A percentile compares a stretch with the other conserved stretches of the same genome.
These are phyloP conservation scores for Sapayoa aenigma DNA, from an alignment of 2,113 vertebrate genomes.

Conservation along the genomic window DNA sequence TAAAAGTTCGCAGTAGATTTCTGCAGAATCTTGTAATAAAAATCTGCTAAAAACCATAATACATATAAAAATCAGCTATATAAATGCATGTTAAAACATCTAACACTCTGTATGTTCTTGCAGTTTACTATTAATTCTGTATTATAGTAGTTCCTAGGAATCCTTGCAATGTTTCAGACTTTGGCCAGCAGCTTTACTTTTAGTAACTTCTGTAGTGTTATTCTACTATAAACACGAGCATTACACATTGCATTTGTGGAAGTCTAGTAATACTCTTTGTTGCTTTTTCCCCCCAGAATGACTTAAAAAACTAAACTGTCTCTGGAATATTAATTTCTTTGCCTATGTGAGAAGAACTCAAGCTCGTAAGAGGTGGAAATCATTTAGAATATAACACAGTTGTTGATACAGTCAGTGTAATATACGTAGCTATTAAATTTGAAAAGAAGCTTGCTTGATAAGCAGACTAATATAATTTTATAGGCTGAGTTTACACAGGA, in stretches of 20 bases:
- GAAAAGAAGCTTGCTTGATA: constrained; percentile 27
- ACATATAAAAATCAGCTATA: neutral
- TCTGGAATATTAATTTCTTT: neutral
- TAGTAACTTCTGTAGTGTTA: neutral
- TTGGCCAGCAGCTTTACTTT: neutral
- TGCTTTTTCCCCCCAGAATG: neutral
- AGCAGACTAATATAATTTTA: constrained; percentile 43
- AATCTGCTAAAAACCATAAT: no score
- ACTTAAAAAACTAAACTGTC: neutral
- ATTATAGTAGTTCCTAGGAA: neutral
- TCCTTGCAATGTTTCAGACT: neutral
- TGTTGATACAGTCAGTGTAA: constrained; percentile 9
- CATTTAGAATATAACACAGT: constrained; percentile 13
- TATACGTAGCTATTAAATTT: constrained; percentile 19
- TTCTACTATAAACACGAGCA: neutral
- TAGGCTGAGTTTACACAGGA: constrained; percentile 39
- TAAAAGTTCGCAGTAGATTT: neutral
- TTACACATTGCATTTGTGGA: neutral
- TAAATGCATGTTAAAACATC: neutral
- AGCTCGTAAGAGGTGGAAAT: constrained; percentile 4
- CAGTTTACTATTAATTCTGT: neutral
- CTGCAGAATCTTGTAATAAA: neutral
- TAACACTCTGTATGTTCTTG: neutral
- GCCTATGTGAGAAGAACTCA: neutral
- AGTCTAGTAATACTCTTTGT: neutral